Base-by-base conservation (phyloP, 2,888 invertebrate species). In the Ochropleura plecta region DNA sequence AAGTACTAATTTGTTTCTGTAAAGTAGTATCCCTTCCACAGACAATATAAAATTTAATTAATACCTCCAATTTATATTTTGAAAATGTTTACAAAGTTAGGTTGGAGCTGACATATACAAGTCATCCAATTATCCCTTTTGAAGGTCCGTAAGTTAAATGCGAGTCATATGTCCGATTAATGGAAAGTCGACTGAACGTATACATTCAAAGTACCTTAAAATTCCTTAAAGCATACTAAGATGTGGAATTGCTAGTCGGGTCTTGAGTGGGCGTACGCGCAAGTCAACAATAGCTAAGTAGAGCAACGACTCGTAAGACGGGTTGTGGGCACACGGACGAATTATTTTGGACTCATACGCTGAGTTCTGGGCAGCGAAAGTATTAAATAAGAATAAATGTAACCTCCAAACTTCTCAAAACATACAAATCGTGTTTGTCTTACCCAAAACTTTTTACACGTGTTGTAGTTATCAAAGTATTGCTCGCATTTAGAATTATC, bases 391-490 rank as follows among this genome's bases (percentile, higher is more conserved):
- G 14, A 20, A 53, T 4, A 63, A 63, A n/a, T 18, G 12, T 71
- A 74, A 73, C 65, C 62, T 64, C 14, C 49, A 72, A 48, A 44
- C 16, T 46, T 30, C 62, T 64, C 14, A 53, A 72, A 48, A 44
- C 16, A 49, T 30, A 48, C 9, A 46, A 53, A 40, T 66, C 53
- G 40, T 12, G 51, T 60, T 51, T 51, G 14, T 30, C 90, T 93
- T 96, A 98, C 98, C 99, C 98, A 99, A 95, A 99, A 98, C 80
- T 97, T 97, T 92, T 97, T 98, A 92, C 98, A 99, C 6, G 96
- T 97, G 80, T 97, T 98, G 90, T 98, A 98, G 92, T 99, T 99
- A 55, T 97, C 97, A 90, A 98, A 98, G 91, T 97, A 97, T 0
- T 93, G 75, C 87, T 95, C 93, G 90, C 99, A 99, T 89, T 97